phyloP scores from a whole-genome alignment of 92 coral and sea anemone genomes.

The Scolanthus callimorphus region DNA sequence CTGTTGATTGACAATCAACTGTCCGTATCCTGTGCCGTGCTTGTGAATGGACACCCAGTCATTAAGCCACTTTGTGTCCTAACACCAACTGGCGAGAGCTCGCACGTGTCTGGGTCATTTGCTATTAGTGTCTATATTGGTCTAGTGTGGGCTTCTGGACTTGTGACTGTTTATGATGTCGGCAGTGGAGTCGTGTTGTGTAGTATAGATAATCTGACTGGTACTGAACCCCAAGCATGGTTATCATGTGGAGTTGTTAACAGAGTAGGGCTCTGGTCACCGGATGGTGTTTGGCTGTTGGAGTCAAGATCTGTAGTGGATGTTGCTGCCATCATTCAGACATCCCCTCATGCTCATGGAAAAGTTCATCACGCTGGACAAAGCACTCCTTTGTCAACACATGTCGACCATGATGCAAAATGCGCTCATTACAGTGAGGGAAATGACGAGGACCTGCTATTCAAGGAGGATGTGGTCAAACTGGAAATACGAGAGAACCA shows the following conservation, averaged over 20 bases:
- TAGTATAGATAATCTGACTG: constrained; percentile 41
- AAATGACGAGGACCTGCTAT: too few species aligned
- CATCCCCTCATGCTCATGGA: too few species aligned
- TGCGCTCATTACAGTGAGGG: too few species aligned
- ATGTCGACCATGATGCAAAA: too few species aligned
- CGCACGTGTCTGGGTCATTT: constrained; percentile 31
- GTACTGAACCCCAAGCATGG: constrained; percentile 44
- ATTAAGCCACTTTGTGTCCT: constrained; percentile 44
- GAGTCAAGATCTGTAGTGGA: constrained; percentile 55
- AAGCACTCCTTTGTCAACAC: too few species aligned
- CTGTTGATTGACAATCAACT: constrained; percentile 38
- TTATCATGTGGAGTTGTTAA: constrained; percentile 29
- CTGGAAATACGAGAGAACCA: too few species aligned
- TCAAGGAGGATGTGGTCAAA: too few species aligned
- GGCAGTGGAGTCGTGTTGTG: constrained; percentile 68
- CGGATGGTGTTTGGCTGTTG: constrained; percentile 75
- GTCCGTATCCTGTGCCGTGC: constrained; percentile 34
- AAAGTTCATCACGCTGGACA: too few species aligned
- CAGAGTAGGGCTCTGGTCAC: constrained; percentile 64
- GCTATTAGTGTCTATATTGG: constrained; percentile 62
- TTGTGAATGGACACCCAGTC: constrained; percentile 50
- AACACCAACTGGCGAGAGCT: background rate
- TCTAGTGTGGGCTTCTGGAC: constrained; percentile 51
- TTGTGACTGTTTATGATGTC: constrained; percentile 50
- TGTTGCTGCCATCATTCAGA: constrained; percentile 46